Base-by-base conservation (phyloP, 2,888 invertebrate genomes). In the Baccha elongata region DNA sequence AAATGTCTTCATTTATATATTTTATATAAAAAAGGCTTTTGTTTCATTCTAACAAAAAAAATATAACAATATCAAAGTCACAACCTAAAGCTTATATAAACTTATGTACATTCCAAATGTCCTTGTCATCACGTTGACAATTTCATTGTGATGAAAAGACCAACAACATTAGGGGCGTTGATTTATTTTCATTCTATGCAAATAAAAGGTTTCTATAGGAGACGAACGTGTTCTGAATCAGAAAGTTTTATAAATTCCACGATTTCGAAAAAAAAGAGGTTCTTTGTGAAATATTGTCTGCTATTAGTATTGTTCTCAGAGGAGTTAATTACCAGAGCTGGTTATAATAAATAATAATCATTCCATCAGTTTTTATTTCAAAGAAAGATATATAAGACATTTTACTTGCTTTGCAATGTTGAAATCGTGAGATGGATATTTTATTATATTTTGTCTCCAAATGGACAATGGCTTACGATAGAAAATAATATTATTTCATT, bases 151-250 rank as follows among this genome's bases (percentile, higher is more conserved):
- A 40, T 6, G 19, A 21, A 35, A 40, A 5, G 15, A 11, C 3
- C 32, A 35, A 13, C 37, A 37, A 0, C 21, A 21, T 13, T n/a
- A n/a, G n/a, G n/a, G 40, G 23, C 23, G 21, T 21, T 40, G 37
- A 55, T 55, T 13, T 40, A 44, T 44, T 44, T 44, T 6, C 19
- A 19, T 48, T 2, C 17, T 52, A 32, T 52, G 21, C 35, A 35
- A 58, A 58, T 26, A 58, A 23, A 58, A 58, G 10, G 37, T 23
- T 37, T 40, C 13, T 15, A 3, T 21, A 7, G 55, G 2, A 6
- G 23, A n/a, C 10, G 37, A 37, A 40, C 58, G 58, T 58, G 40
- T 2, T 58, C 10, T 40, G 58, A 58, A 58, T 55, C 5, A 35
- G 13, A 37, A 37, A 37, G 23, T 26, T 13, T 35, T 19, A 40